These are phyloP conservation scores for Anguilla obscura DNA, from an alignment of 2,797 vertebrate species.

Conservation along the genomic window DNA sequence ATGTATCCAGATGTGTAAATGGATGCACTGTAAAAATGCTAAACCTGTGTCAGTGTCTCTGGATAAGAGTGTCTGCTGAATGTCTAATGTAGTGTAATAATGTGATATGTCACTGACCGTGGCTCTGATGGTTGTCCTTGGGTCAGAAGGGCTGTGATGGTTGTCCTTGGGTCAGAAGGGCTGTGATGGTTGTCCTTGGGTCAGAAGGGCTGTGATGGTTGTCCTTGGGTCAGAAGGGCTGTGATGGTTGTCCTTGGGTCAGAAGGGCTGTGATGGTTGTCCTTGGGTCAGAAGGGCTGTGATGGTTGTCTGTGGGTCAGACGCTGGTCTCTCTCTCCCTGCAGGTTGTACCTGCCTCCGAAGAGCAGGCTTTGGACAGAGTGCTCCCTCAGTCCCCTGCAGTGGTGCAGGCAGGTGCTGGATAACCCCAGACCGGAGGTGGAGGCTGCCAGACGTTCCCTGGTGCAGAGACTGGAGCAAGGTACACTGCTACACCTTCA, in stretches of 20 bases:
- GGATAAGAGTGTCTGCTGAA: not conserved
- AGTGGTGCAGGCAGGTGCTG: slow-evolving; percentile 94
- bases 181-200: too few species aligned
- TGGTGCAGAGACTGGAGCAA: slow-evolving; percentile 94
- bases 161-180: too few species aligned
- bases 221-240: too few species aligned
- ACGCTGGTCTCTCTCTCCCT: slow-evolving; percentile 51
- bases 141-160: too few species aligned
- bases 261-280: not conserved
- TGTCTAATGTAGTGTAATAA: not conserved
- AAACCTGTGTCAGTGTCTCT: too few species aligned
- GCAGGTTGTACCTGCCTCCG: slow-evolving; percentile 88
- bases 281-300: not conserved
- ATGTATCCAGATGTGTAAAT: too few species aligned
- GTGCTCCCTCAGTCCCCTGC: slow-evolving; percentile 78
- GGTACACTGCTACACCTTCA: slow-evolving; percentile 69
- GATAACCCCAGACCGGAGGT: slow-evolving; percentile 91
- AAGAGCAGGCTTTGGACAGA: slow-evolving; percentile 71
- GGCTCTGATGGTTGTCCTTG: too few species aligned
- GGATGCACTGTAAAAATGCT: too few species aligned
- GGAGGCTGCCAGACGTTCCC: slow-evolving; percentile 89
- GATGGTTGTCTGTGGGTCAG: not conserved
- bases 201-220: too few species aligned
- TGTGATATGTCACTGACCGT: too few species aligned
- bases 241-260: too few species aligned